Evolutionary conservation across 2,113 vertebrate genomes (phyloP).

Genomic region (Oncorhynchus mykiss): DNA sequence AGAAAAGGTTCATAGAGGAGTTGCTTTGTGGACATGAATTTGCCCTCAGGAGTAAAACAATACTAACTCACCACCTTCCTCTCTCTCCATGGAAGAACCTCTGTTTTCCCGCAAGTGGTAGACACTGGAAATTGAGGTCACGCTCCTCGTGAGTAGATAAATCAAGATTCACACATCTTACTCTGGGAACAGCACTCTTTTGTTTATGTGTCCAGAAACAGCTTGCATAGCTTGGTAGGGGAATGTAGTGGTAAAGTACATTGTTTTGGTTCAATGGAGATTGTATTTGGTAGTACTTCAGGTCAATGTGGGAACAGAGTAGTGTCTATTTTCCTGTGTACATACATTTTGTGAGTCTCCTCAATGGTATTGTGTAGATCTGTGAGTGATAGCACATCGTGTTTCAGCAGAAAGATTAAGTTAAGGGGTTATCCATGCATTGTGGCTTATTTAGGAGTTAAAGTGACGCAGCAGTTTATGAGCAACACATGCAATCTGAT

Average conservation of each 20-base stretch:
- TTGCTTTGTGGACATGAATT: constrained; percentile 56
- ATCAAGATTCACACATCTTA: constrained; percentile 7
- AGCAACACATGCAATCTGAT: too few relatives aligned
- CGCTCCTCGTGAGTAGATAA: constrained; percentile 59
- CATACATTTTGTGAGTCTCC: too few relatives aligned
- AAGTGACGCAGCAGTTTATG: too few relatives aligned
- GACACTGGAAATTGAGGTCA: constrained; percentile 71
- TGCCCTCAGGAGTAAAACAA: constrained; percentile 23
- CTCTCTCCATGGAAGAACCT: constrained; percentile 56
- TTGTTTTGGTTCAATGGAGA: neutral
- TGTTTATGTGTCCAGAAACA: neutral
- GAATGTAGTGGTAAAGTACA: too few relatives aligned
- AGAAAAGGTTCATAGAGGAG: constrained; percentile 49
- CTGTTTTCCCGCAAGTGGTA: constrained; percentile 55
- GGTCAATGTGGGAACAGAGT: too few relatives aligned
- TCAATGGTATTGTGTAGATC: too few relatives aligned
- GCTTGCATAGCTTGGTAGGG: neutral
- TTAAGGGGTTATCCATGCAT: too few relatives aligned
- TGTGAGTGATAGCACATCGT: too few relatives aligned
- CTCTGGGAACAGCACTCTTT: constrained; percentile 34
- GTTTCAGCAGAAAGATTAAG: too few relatives aligned
- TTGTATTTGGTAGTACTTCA: neutral
- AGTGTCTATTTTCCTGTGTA: too few relatives aligned
- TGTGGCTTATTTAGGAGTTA: too few relatives aligned
- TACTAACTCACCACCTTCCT: neutral